Percentiles rank a stretch among this genome's conserved stretches.
These are phyloP conservation scores for Corythornis vintsioides DNA, from an alignment of 2,113 vertebrate species.

Conservation along the genomic window DNA sequence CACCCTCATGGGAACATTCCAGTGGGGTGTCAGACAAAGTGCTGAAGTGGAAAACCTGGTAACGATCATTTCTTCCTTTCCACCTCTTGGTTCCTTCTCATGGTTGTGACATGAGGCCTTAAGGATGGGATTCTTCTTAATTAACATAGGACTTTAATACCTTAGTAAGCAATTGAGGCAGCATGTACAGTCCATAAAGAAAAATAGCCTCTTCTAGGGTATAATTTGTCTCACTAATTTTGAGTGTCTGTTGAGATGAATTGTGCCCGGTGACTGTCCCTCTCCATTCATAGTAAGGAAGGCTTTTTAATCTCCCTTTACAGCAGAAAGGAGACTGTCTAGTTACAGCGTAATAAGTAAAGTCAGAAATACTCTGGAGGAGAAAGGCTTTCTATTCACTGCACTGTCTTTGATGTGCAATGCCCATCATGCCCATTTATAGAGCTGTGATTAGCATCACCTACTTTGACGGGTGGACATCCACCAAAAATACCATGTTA, in stretches of 20 bases:
- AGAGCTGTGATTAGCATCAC: neutral
- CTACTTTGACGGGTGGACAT: neutral
- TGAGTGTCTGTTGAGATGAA: neutral
- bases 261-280: neutral
- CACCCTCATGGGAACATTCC: constrained; percentile 93
- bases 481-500: neutral
- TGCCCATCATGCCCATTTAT: neutral
- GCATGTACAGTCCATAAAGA: neutral
- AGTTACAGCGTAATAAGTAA: neutral
- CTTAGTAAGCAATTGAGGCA: neutral
- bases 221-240: neutral
- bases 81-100: neutral
- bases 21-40: constrained; percentile 96
- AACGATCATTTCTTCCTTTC: constrained; percentile 60
- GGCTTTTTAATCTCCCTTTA: neutral
- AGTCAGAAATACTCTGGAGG: constrained; percentile 29
- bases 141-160: neutral
- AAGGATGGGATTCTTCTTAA: neutral
- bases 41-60: constrained; percentile 97
- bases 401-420: neutral
- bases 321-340: neutral
- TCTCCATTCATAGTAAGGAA: neutral
- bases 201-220: neutral
- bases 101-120: constrained; percentile 15
- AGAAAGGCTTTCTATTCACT: neutral